Evolutionary conservation across 2,113 vertebrate genomes (phyloP).

Genomic region (Aix galericulata): DNA sequence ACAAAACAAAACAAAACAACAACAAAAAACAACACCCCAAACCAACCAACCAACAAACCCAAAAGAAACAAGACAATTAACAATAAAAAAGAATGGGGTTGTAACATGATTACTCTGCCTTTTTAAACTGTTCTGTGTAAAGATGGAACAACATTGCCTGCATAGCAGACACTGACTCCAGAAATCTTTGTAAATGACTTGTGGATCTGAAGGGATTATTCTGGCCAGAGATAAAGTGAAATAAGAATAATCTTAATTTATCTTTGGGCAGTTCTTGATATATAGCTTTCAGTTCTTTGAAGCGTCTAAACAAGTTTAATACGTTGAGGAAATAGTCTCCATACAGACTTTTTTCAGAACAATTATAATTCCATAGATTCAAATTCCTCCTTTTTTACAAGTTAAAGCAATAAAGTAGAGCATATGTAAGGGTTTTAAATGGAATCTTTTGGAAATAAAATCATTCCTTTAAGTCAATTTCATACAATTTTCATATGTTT

Average conservation of each 20-base stretch:
- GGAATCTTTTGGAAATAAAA: constrained; percentile 34
- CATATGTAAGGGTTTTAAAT: constrained; percentile 62
- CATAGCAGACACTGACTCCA: background rate
- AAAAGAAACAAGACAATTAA: background rate
- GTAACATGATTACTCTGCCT: background rate
- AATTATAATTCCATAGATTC: constrained; percentile 57
- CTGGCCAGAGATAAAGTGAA: constrained; percentile 18
- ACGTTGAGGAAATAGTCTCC: background rate
- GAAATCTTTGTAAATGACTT: constrained; percentile 1
- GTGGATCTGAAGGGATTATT: background rate
- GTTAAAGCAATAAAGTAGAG: constrained; percentile 65
- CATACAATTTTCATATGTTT: constrained; percentile 22
- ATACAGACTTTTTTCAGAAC: constrained; percentile 8
- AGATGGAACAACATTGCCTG: background rate
- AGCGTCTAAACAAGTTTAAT: constrained; percentile 42
- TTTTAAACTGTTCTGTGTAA: background rate
- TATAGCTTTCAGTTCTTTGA: constrained; percentile 9
- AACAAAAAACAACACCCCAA: too few relatives aligned
- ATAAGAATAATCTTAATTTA: background rate
- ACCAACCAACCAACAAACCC: background rate
- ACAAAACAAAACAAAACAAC: background rate
- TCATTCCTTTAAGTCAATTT: constrained; percentile 22
- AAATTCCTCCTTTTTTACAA: constrained; percentile 44
- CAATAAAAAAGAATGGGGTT: background rate
- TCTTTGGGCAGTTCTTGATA: constrained; percentile 14